Evolutionary conservation across 1,140 invertebrate species (phyloP).

Genomic region (Steinernema feltiae): DNA sequence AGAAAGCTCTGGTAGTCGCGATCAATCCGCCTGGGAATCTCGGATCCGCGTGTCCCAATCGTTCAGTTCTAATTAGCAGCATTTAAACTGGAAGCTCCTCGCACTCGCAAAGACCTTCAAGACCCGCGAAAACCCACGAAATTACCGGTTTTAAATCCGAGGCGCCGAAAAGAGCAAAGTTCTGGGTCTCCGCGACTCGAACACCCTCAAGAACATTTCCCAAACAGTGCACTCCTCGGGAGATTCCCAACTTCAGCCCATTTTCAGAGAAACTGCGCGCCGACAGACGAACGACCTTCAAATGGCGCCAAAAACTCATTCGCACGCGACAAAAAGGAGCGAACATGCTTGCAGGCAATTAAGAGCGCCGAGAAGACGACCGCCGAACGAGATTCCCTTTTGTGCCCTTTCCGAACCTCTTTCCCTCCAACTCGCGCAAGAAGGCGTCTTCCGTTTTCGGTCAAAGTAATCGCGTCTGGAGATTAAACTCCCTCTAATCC

Average conservation of each 20-base stretch:
- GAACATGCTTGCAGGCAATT: conserved; percentile 1
- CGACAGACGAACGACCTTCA: conserved; percentile 4
- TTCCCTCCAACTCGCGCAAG: background rate
- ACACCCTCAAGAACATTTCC: background rate
- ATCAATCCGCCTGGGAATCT: background rate
- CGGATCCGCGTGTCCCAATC: background rate
- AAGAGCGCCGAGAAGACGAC: background rate
- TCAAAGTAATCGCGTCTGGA: background rate
- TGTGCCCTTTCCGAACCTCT: background rate
- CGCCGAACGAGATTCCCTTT: background rate
- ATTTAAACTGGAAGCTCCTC: background rate
- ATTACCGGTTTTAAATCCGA: background rate
- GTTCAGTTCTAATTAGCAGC: background rate
- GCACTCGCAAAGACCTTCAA: too few relatives aligned
- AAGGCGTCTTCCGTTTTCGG: background rate
- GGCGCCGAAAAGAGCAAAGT: background rate
- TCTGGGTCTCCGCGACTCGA: background rate
- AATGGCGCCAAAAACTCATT: conserved; percentile 13
- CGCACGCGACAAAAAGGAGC: conserved; percentile 4
- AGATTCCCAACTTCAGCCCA: background rate
- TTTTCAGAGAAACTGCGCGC: background rate
- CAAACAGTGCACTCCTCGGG: background rate
- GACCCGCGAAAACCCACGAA: too few relatives aligned
- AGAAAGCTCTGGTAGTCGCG: too few relatives aligned
- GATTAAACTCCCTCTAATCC: background rate